These are phyloP conservation scores for Drosophila niveifrons DNA, from an alignment of 2,888 invertebrate genomes.

Conservation along the genomic window DNA sequence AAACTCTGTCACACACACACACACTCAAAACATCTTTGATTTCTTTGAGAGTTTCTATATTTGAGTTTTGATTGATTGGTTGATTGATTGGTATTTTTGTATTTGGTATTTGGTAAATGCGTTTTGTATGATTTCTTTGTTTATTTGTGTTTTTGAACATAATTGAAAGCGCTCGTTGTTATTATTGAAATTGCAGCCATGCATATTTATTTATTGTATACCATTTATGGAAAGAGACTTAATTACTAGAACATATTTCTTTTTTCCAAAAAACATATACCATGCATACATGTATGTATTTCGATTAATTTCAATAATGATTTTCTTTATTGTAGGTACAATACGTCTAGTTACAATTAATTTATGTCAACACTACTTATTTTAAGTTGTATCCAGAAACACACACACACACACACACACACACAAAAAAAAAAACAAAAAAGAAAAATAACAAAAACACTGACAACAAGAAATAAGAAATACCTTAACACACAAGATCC, in stretches of 20 bases:
- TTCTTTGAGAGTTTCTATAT: slow-evolving; percentile 30
- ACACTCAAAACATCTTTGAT: slow-evolving; percentile 14
- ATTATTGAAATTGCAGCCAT: slow-evolving; percentile 39
- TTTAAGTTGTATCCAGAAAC: slow-evolving; percentile 25
- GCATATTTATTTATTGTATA: slow-evolving; percentile 68
- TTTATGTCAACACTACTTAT: slow-evolving; percentile 33
- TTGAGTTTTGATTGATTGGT: slow-evolving; percentile 45
- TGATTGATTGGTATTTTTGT: slow-evolving; percentile 15
- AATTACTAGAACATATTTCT: slow-evolving; percentile 36
- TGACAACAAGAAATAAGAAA: slow-evolving; percentile 25
- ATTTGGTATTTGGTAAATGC: slow-evolving; percentile 23
- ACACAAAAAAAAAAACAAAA: not conserved
- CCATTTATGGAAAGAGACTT: slow-evolving; percentile 31
- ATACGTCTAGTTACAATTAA: slow-evolving; percentile 51
- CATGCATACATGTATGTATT: slow-evolving; percentile 26
- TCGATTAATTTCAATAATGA: slow-evolving; percentile 50
- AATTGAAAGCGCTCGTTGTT: slow-evolving; percentile 43
- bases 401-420: slow-evolving; percentile 4
- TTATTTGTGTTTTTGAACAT: slow-evolving; percentile 39
- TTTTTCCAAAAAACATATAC: slow-evolving; percentile 19
- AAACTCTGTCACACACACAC: not conserved
- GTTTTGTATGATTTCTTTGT: slow-evolving; percentile 62
- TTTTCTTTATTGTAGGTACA: slow-evolving; percentile 53
- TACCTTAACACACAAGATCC: slow-evolving; percentile 42
- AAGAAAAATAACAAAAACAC: slow-evolving; percentile 6